Evolutionary conservation across 2,888 invertebrate genomes (phyloP).

Genomic region (Antheraea yamamai): DNA sequence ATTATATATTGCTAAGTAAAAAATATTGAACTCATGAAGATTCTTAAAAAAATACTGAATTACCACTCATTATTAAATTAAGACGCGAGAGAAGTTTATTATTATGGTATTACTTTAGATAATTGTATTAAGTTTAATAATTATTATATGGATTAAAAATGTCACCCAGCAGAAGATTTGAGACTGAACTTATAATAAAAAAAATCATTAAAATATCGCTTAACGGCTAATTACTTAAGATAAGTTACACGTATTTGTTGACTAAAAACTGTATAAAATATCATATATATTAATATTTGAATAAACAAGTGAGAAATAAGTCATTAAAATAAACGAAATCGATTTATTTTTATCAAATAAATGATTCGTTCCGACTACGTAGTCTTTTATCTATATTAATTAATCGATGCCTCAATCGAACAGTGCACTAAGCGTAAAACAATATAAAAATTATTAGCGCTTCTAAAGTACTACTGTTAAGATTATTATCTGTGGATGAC

Average conservation of each 20-base stretch:
- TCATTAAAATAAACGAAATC: not conserved
- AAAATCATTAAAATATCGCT: no score
- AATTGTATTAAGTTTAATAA: no score
- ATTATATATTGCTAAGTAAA: no score
- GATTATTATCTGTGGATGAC: constrained; percentile 23
- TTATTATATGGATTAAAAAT: no score
- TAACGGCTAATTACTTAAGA: not conserved
- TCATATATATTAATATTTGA: not conserved
- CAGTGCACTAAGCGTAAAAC: constrained; percentile 40
- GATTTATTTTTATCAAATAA: constrained; percentile 11
- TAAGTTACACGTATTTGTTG: not conserved
- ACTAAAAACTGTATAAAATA: not conserved
- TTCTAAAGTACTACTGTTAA: constrained; percentile 27
- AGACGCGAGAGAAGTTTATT: no score
- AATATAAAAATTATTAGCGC: constrained; percentile 38
- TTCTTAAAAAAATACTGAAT: no score
- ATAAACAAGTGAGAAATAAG: constrained; percentile 10
- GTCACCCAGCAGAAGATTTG: no score
- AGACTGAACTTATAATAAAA: no score
- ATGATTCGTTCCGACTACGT: constrained; percentile 10
- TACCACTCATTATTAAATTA: no score
- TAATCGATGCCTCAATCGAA: constrained; percentile 38
- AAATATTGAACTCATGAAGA: no score
- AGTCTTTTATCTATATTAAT: constrained; percentile 22
- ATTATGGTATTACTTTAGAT: no score